Evolutionary conservation across 2,113 vertebrate genomes (phyloP).

Genomic region (Melospiza georgiana): DNA sequence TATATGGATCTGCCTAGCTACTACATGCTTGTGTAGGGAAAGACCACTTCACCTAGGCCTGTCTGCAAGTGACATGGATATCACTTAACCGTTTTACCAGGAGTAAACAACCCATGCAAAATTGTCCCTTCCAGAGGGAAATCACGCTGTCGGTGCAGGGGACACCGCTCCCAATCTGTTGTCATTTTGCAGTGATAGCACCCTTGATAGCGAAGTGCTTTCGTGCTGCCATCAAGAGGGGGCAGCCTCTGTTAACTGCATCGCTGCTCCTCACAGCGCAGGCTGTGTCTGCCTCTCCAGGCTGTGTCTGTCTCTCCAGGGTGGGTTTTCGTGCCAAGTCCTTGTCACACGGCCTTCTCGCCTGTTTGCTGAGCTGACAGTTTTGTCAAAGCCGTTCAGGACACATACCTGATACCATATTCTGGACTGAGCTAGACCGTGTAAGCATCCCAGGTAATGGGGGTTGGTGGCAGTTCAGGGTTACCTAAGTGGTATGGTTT

Average conservation of each 20-base stretch:
- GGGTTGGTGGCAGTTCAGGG: not conserved
- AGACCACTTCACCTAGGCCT: not conserved
- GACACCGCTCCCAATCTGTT: rapidly evolving
- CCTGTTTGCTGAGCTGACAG: not conserved
- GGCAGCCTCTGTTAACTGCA: not conserved
- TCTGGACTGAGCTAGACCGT: not conserved
- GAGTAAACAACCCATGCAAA: not conserved
- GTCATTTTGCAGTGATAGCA: not conserved
- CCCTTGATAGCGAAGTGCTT: not conserved
- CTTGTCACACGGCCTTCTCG: not conserved
- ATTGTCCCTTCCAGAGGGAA: not conserved
- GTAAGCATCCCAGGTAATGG: not conserved
- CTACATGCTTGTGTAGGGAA: not conserved
- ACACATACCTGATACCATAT: not conserved
- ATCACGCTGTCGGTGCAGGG: not conserved
- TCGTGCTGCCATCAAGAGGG: not conserved
- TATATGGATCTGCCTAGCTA: not conserved
- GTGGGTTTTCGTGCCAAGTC: not conserved
- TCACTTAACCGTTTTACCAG: not conserved
- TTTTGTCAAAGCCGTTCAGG: not conserved
- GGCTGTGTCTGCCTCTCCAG: not conserved
- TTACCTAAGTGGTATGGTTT: not conserved
- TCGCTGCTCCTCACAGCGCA: not conserved
- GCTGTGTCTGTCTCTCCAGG: no score
- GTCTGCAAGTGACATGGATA: not conserved